These are phyloP conservation scores for Lysandra bellargus DNA, from an alignment of 2,888 invertebrate genomes.

Conservation along the genomic window DNA sequence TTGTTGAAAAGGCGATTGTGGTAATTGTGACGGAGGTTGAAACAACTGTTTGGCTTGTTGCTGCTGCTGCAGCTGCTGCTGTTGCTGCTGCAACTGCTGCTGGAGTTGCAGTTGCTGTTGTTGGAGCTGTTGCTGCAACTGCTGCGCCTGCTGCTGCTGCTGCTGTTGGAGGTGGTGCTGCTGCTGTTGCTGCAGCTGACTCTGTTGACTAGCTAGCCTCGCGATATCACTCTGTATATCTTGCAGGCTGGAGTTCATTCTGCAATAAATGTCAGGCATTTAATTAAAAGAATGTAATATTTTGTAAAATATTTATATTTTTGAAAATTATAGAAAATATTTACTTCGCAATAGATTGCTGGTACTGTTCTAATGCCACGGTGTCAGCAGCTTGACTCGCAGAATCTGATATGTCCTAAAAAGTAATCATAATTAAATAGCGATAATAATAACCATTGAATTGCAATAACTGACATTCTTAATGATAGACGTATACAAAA, in stretches of 20 bases:
- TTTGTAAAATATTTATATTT: no score
- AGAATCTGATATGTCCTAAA: slow-evolving; percentile 62
- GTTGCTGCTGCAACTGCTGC: slow-evolving; percentile 61
- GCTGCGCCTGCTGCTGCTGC: slow-evolving; percentile 59
- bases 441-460: not conserved
- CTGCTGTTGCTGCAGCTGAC: slow-evolving; percentile 73
- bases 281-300: not conserved
- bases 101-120: slow-evolving; percentile 69
- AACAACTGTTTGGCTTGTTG: slow-evolving; percentile 72
- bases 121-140: slow-evolving; percentile 73
- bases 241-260: slow-evolving; percentile 95
- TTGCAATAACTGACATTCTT: not conserved
- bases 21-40: slow-evolving; percentile 53
- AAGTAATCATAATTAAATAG: slow-evolving; percentile 29
- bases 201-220: slow-evolving; percentile 88
- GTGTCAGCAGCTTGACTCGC: slow-evolving; percentile 82
- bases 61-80: slow-evolving; percentile 59
- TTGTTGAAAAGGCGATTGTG: slow-evolving; percentile 73
- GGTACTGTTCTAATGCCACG: slow-evolving; percentile 90
- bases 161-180: slow-evolving; percentile 76
- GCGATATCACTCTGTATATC: slow-evolving; percentile 97
- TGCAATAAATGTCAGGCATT: slow-evolving; percentile 58
- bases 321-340: slow-evolving; percentile 50
- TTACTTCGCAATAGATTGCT: slow-evolving; percentile 90
- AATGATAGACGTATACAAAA: not conserved